These are phyloP conservation scores for Megaptera novaeangliae DNA, from an alignment of 2,113 vertebrate genomes.

Conservation along the genomic window DNA sequence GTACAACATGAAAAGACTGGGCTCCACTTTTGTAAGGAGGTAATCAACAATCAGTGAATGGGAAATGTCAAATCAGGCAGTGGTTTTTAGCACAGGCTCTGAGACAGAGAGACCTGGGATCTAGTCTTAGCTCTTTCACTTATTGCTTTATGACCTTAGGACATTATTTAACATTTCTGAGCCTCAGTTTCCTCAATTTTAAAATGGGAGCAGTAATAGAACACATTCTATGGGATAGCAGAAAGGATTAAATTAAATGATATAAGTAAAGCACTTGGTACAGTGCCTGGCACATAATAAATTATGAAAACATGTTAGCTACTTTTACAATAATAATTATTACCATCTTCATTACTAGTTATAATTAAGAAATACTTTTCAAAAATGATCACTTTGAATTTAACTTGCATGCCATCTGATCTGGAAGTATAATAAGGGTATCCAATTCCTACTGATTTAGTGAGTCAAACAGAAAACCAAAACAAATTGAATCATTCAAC, in stretches of 20 bases:
- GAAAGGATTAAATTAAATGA: conserved; percentile 4
- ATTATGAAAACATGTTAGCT: conserved; percentile 14
- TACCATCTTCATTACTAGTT: conserved; percentile 34
- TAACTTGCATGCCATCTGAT: conserved; percentile 64
- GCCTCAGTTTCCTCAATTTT: not conserved
- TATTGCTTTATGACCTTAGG: not conserved
- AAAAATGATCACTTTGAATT: conserved; percentile 60
- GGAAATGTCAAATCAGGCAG: not conserved
- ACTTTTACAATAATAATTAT: conserved; percentile 30
- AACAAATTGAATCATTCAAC: conserved; percentile 74
- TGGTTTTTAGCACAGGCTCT: not conserved
- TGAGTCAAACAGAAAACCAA: conserved; percentile 69
- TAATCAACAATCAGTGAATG: not conserved
- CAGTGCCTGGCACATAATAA: not conserved
- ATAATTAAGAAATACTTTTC: conserved; percentile 57
- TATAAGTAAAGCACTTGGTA: not conserved
- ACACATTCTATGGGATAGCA: not conserved
- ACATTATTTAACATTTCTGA: not conserved
- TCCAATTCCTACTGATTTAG: conserved; percentile 62
- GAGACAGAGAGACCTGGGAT: not conserved
- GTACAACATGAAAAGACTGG: not conserved
- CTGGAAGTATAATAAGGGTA: conserved; percentile 69
- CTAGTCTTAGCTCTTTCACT: not conserved
- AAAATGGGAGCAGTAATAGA: not conserved
- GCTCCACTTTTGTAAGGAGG: not conserved